phyloP scores from a whole-genome alignment of 2,113 vertebrate genomes.

The Ardeotis arabs region DNA sequence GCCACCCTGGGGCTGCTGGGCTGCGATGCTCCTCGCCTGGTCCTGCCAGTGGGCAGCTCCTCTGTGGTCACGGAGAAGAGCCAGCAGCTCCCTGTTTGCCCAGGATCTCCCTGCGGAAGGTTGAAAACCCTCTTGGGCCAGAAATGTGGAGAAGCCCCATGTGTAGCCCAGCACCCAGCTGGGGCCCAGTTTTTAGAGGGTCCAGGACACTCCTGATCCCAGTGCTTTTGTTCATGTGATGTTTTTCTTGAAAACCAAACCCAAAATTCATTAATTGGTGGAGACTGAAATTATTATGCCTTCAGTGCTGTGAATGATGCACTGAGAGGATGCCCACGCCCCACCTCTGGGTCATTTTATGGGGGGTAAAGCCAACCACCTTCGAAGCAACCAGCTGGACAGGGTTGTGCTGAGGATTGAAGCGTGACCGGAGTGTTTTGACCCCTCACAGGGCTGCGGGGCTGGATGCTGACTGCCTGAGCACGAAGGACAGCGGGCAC shows the following conservation, averaged over 20 bases:
- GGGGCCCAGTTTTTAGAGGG: too few species aligned
- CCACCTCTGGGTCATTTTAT: background rate
- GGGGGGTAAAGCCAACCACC: background rate
- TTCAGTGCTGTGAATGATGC: rapidly evolving
- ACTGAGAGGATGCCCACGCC: background rate
- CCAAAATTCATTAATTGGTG: background rate
- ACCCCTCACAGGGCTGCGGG: slow-evolving; percentile 73
- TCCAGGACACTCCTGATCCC: background rate
- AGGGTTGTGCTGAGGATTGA: background rate
- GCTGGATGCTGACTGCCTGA: slow-evolving; percentile 84
- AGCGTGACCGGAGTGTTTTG: background rate
- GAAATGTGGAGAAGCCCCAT: background rate
- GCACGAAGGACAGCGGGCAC: slow-evolving; percentile 86
- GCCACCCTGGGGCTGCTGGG: background rate
- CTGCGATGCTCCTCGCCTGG: background rate
- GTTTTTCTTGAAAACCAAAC: background rate
- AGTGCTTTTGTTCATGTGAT: background rate
- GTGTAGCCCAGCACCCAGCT: background rate
- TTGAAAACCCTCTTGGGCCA: background rate
- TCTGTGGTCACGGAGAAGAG: background rate
- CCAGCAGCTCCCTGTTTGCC: background rate
- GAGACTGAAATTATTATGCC: background rate
- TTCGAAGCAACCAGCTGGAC: rapidly evolving
- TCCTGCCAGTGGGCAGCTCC: background rate
- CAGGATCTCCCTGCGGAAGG: background rate